Evolutionary conservation across 2,797 vertebrate species (phyloP), one percentile per base, ranked within the genome.

Genomic region (Eremophila alpestris): DNA sequence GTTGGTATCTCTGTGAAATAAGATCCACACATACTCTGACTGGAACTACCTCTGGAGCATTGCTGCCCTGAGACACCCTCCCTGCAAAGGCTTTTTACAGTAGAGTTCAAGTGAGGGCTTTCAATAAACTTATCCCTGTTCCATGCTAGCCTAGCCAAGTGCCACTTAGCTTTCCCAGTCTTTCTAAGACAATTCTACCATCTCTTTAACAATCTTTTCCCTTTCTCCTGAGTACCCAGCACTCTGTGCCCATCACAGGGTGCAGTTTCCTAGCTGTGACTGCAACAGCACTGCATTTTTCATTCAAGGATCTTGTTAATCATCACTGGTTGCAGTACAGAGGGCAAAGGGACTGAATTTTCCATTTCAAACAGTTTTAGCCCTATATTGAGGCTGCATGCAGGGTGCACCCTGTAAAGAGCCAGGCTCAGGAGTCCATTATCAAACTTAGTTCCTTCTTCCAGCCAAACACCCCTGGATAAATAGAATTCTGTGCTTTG

Each of bases 291-390:
- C 19, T 3, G 0, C 19, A 46, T 74, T 90, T 95, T 82, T 75
- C 30, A 79, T 90, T 88, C 82, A 55, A 0, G 1, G 1, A 29
- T 80, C 26, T 15, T 41, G 30, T 92, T 84, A 90, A 69, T 77
- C 52, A 60, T 78, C 49, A 18, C 40, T 34, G 38, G 83, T 78
- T 77, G 82, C 60, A 36, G 41, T 32, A 41, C 6, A 93, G 70
- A 90, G 55, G 43, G 34, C 84, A 94, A 85, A 82, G 2, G 0
- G 51, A 84, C 63, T 83, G 77, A 87, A 71, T 86, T 89, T 90
- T 93, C 36, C 52, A 74, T 63, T 78, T 68, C 55, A 83, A 67
- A 85, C 36, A 62, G 73, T 90, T 93, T 95, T 71, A 87, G 87
- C 84, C 48, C 32, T 69, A 30, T 71, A 48, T 13, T 51, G 27